Percentiles rank a stretch among this genome's conserved stretches.
Conservation (phyloP, 2,797 vertebrate genomes). For the Pipistrellus pipistrellus region DNA sequence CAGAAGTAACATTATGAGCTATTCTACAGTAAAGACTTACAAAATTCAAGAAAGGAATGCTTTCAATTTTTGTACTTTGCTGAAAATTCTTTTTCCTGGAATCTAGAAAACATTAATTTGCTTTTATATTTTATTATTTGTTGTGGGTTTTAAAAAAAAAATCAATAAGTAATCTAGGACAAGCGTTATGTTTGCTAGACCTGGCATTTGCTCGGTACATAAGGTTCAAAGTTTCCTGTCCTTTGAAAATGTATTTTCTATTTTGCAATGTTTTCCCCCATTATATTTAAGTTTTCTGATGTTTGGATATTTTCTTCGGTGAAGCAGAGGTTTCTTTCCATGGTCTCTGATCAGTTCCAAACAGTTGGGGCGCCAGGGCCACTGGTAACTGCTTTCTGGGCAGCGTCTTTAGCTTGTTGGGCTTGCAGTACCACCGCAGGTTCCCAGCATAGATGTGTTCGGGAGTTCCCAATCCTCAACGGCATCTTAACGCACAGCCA, state of each 20-base stretch:
- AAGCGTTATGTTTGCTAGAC: not conserved
- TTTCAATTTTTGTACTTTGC: constrained; percentile 92
- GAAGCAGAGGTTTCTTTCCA: not conserved
- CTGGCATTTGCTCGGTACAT: not conserved
- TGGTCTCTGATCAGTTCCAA: not conserved
- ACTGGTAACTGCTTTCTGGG: not conserved
- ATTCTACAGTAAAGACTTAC: constrained; percentile 98
- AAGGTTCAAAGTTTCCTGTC: not conserved
- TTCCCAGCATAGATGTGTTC: constrained; percentile 95
- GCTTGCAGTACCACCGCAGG: not conserved
- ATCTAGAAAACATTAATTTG: constrained; percentile 93
- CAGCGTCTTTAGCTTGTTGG: not conserved
- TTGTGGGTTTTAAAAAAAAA: constrained; percentile 61
- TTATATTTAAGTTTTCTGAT: not conserved
- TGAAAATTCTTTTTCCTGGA: constrained; percentile 93
- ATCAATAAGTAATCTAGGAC: not conserved
- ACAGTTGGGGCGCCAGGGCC: not conserved
- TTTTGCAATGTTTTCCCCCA: not conserved
- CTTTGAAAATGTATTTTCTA: not conserved
- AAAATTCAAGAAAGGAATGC: constrained; percentile 98
- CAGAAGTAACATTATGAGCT: constrained; percentile 91
- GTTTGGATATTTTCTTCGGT: not conserved
- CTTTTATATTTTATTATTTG: constrained; percentile 96
- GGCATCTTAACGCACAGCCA: constrained; percentile 94
- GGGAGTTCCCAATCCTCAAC: constrained; percentile 95